A percentile compares a stretch with the other conserved stretches of the same genome.
These are phyloP conservation scores for Lagodon rhomboides DNA, from an alignment of 2,797 vertebrate genomes.

Conservation along the genomic window DNA sequence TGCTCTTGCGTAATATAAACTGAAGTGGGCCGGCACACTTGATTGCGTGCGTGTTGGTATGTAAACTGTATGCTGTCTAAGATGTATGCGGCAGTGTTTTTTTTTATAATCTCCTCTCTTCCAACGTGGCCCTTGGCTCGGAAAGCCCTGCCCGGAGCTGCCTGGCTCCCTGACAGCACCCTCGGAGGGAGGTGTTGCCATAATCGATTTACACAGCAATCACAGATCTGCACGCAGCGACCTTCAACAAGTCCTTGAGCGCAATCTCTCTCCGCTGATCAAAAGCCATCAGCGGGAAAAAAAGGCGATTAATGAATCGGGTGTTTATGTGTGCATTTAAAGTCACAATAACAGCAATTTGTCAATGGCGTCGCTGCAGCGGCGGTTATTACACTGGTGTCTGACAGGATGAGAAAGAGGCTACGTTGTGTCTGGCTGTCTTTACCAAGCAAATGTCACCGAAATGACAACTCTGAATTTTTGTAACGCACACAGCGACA, in stretches of 20 bases:
- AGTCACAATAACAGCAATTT: conserved; percentile 51
- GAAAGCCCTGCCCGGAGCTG: conserved; percentile 42
- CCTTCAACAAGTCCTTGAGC: conserved; percentile 82
- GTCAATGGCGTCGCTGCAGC: conserved; percentile 20
- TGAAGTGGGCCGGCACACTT: not conserved
- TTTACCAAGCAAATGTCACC: conserved; percentile 30
- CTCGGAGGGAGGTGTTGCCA: conserved; percentile 66
- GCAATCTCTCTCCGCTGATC: conserved; percentile 67
- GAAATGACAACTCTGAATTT: conserved; percentile 32
- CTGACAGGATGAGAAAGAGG: conserved; percentile 40
- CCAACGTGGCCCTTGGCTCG: conserved; percentile 34
- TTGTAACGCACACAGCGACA: not conserved
- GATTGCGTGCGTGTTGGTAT: not conserved
- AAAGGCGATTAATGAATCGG: conserved; percentile 66
- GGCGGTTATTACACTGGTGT: conserved; percentile 17
- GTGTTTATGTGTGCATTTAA: conserved; percentile 66
- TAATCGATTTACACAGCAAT: conserved; percentile 84
- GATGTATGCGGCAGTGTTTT: conserved; percentile 8
- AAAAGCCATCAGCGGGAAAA: conserved; percentile 59
- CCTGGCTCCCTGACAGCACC: conserved; percentile 71
- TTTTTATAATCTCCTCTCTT: conserved; percentile 36
- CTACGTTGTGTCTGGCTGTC: conserved; percentile 17
- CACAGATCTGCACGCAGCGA: conserved; percentile 73
- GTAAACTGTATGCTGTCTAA: conserved; percentile 15
- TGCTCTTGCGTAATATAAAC: not conserved